These are phyloP conservation scores for Mus spicilegus DNA, from an alignment of 2,113 vertebrate species.

Conservation along the genomic window DNA sequence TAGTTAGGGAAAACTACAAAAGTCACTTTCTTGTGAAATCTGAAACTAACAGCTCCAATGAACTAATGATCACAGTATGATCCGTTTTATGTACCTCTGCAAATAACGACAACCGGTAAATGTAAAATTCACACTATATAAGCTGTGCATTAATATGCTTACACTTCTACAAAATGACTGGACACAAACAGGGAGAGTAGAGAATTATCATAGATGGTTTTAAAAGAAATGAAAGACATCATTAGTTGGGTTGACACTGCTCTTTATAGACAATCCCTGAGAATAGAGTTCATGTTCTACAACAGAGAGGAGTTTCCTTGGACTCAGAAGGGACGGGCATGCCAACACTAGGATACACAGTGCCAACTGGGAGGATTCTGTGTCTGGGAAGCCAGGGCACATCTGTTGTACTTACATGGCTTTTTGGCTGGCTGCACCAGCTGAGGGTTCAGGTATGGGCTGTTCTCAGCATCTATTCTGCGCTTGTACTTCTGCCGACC, in stretches of 20 bases:
- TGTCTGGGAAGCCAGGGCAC: not conserved
- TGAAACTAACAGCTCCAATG: constrained; percentile 87
- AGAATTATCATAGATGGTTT: not conserved
- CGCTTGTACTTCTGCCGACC: constrained; percentile 99
- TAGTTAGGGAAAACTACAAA: constrained; percentile 88
- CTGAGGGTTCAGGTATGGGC: constrained; percentile 99
- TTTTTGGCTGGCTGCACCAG: constrained; percentile 99
- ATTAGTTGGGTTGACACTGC: not conserved
- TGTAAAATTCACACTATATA: constrained; percentile 84
- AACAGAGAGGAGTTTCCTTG: not conserved
- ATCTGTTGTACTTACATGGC: constrained; percentile 94
- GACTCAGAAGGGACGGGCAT: not conserved
- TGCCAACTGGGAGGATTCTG: not conserved
- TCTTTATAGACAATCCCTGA: not conserved
- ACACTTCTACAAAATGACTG: constrained; percentile 72
- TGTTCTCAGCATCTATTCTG: constrained; percentile 99
- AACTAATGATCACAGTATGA: constrained; percentile 86
- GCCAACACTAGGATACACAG: not conserved
- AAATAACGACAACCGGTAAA: constrained; percentile 86
- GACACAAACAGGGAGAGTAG: constrained; percentile 49
- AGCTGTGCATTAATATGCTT: constrained; percentile 80
- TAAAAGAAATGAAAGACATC: not conserved
- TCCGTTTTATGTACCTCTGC: constrained; percentile 86
- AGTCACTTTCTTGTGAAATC: constrained; percentile 89
- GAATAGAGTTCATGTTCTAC: not conserved